Evolutionary conservation across 2,113 vertebrate genomes (phyloP).

Genomic region (Perca flavescens): DNA sequence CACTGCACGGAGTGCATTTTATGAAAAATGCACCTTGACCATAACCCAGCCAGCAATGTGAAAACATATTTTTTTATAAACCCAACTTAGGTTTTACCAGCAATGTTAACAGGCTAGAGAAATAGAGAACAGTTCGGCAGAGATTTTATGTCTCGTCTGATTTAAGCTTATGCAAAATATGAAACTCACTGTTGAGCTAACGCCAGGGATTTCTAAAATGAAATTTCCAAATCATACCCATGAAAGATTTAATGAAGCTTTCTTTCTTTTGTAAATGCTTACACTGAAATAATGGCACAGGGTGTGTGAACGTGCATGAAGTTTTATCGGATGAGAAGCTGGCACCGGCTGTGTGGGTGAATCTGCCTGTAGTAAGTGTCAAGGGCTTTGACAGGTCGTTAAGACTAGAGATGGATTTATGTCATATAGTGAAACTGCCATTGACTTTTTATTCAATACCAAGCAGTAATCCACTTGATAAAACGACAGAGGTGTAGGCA

Average conservation of each 20-base stretch:
- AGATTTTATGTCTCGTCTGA: neutral
- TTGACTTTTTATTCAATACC: neutral
- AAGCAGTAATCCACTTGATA: neutral
- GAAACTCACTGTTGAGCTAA: neutral
- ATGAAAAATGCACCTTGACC: neutral
- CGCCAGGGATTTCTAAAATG: neutral
- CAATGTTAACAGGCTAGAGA: neutral
- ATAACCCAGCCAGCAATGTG: neutral
- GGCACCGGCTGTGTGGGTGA: too few species aligned
- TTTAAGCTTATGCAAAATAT: neutral
- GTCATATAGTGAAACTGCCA: neutral
- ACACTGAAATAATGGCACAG: too few species aligned
- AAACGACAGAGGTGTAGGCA: neutral
- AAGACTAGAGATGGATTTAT: neutral
- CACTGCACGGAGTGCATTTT: neutral
- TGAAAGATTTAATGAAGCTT: too few species aligned
- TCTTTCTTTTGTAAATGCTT: too few species aligned
- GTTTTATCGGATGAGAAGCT: too few species aligned
- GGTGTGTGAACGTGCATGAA: too few species aligned
- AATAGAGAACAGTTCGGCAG: neutral
- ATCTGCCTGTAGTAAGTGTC: too few species aligned
- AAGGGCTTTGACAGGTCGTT: too few species aligned
- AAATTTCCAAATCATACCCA: too few species aligned
- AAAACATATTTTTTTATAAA: neutral
- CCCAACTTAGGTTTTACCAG: neutral